Evolutionary conservation across 2,888 invertebrate genomes (phyloP), one percentile per base, ranked within the genome.

Genomic region (Labia minor): DNA sequence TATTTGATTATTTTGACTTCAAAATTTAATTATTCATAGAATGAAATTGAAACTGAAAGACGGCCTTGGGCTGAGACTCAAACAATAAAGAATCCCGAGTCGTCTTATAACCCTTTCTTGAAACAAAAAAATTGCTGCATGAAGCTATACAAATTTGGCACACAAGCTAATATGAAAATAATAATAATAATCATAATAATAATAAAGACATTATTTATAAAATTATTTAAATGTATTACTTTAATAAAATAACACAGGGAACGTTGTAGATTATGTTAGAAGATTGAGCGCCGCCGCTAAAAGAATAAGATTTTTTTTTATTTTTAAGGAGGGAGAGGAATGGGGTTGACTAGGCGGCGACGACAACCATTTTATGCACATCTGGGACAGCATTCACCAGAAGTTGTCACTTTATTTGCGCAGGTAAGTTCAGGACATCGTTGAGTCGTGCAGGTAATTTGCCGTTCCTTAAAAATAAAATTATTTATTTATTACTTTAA

Each of bases 401-500:
- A 76, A 65, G 75, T 73, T 67, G 75, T 74, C 62, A 75, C 73
- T 1, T 78, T 78, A 14, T 75, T 73, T 66, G 74, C 72, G 71
- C 81, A 81, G 37, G 73, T 74, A 0, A 77, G 70, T 21, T 75
- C 73, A 6, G 77, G 76, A 70, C 81, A 81, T 67, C 76, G 76
- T 68, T 79, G 75, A 65, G 76, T 77, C 68, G 77, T 75, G 68
- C 81, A 81, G 37, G 77, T 79, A 3, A 81, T 76, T 71, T 80
- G 79, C 16, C 76, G 76, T 67, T 77, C 77, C 74, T 76, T 70
- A 21, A 72, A n/a, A 70, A 6, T 67, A 61, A 64, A 67, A 69
- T 62, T 20, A 33, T 8, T 11, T 11, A 33, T 33, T 33, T 33
- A 11, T 33, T 33, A 33, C 6, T 33, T 33, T 33, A 8, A 6